These are phyloP conservation scores for Athalia cordata DNA, from an alignment of 2,888 invertebrate genomes.

Conservation along the genomic window DNA sequence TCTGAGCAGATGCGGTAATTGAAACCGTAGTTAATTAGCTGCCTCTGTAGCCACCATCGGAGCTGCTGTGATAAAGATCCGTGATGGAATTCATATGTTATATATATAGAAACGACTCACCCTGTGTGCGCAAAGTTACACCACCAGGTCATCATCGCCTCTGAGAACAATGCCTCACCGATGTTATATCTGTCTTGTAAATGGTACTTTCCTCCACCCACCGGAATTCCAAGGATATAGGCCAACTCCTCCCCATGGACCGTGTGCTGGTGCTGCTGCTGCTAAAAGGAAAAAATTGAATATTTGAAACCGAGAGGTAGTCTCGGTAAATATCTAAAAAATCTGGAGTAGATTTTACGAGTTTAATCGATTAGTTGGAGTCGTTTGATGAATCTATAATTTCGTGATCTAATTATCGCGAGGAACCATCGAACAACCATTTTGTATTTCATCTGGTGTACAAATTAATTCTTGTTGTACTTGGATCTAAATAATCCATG, in stretches of 20 bases:
- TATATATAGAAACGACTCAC: conserved; percentile 75
- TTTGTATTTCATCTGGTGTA: too few relatives aligned
- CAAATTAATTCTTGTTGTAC: too few relatives aligned
- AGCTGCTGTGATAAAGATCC: conserved; percentile 39
- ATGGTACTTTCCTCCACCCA: conserved; percentile 81
- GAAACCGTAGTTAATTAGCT: conserved; percentile 22
- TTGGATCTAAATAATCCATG: too few relatives aligned
- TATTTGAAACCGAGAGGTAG: neutral
- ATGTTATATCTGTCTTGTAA: conserved; percentile 84
- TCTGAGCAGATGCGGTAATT: conserved; percentile 10
- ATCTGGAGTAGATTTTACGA: too few relatives aligned
- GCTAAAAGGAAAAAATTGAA: conserved; percentile 62
- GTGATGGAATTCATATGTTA: conserved; percentile 25
- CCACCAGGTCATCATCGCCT: conserved; percentile 92
- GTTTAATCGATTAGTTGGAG: too few relatives aligned
- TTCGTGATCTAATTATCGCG: too few relatives aligned
- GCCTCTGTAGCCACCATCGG: too few relatives aligned
- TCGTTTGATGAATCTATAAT: too few relatives aligned
- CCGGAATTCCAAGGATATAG: conserved; percentile 90
- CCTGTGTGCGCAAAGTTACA: conserved; percentile 93
- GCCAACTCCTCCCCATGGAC: conserved; percentile 92
- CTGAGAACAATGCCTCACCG: conserved; percentile 87
- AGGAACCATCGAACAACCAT: too few relatives aligned
- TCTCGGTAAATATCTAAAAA: neutral
- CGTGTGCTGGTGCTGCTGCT: conserved; percentile 68